These are phyloP conservation scores for Mus caroli DNA, from an alignment of 2,797 vertebrate genomes.

Conservation along the genomic window DNA sequence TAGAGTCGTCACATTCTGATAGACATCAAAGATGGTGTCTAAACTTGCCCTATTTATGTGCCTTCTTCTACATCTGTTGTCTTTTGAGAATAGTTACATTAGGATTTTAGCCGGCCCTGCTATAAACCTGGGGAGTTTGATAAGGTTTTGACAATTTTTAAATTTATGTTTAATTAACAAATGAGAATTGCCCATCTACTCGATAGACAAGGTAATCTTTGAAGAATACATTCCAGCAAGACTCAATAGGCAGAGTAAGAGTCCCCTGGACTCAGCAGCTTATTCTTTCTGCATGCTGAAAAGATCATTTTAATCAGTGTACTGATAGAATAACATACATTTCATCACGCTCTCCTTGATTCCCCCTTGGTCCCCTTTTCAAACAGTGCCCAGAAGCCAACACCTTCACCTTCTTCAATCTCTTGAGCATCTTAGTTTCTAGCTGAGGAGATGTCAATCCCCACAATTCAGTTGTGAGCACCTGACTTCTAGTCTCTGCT, in stretches of 20 bases:
- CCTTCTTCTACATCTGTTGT: neutral
- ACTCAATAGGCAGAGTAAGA: neutral
- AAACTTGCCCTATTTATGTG: neutral
- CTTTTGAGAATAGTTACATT: neutral
- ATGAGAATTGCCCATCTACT: neutral
- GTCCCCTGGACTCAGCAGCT: no score
- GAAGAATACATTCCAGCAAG: neutral
- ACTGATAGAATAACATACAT: neutral
- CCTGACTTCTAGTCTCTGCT: neutral
- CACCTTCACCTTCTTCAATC: neutral
- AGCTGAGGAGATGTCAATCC: neutral
- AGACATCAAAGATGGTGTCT: neutral
- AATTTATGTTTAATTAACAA: neutral
- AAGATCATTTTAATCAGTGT: neutral
- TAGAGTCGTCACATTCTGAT: neutral
- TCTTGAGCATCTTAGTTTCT: neutral
- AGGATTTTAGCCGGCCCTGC: neutral
- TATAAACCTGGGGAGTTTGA: neutral
- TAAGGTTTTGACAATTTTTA: neutral
- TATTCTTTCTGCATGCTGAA: neutral
- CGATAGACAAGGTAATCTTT: neutral
- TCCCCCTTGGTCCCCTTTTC: neutral
- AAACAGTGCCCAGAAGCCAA: neutral
- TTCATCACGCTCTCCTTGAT: fast-evolving
- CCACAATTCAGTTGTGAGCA: neutral